Percentiles rank a stretch among this genome's conserved stretches.
Conservation (phyloP, 2,797 vertebrate genomes). For the Alosa sapidissima region DNA sequence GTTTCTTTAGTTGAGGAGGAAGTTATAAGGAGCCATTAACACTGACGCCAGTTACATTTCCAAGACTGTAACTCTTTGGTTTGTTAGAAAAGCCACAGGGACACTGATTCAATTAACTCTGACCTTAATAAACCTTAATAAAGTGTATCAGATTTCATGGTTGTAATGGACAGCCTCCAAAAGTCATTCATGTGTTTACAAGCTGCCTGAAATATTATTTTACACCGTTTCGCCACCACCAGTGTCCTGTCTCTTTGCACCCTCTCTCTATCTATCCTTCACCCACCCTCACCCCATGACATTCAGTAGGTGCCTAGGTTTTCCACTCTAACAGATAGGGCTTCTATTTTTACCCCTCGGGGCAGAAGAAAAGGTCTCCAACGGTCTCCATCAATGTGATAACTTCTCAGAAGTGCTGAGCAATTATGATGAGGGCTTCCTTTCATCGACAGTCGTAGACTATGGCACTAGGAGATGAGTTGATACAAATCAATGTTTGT, state of each 20-base stretch:
- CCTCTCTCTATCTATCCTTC: background rate
- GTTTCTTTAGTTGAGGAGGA: background rate
- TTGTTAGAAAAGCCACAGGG: background rate
- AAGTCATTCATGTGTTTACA: background rate
- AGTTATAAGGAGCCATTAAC: background rate
- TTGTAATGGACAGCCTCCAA: background rate
- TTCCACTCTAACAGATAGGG: conserved; percentile 41
- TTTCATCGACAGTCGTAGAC: background rate
- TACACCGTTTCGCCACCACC: background rate
- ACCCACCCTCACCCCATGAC: conserved; percentile 3
- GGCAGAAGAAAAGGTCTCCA: conserved; percentile 31
- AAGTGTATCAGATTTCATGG: background rate
- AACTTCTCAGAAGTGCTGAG: background rate
- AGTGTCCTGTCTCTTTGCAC: background rate
- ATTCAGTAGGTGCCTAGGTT: conserved; percentile 19
- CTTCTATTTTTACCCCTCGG: conserved; percentile 46
- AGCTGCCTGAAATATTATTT: background rate
- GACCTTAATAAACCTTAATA: background rate
- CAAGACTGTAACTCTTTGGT: background rate
- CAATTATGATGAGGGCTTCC: background rate
- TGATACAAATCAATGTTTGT: background rate
- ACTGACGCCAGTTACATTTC: background rate
- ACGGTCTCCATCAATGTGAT: background rate
- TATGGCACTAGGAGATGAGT: background rate
- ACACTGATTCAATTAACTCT: background rate